These are phyloP conservation scores for Rhinoraja longicauda DNA, from an alignment of 2,797 vertebrate genomes.

Conservation along the genomic window DNA sequence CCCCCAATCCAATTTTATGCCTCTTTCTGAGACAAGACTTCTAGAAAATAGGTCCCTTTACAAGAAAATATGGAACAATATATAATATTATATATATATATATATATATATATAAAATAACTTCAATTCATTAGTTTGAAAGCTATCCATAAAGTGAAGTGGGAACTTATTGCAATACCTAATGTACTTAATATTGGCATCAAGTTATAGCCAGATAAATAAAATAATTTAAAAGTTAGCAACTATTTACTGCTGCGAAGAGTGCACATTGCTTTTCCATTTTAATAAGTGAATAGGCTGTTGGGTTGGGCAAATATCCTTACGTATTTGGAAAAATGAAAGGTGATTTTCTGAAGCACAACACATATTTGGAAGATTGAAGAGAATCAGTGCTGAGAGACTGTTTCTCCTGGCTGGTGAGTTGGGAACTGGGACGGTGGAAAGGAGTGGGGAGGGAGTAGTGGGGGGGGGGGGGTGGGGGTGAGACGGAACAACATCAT, in stretches of 20 bases:
- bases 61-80: neutral
- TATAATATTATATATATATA: neutral
- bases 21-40: neutral
- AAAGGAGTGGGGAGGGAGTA: too few relatives aligned
- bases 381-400: too few relatives aligned
- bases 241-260: neutral
- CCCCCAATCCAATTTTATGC: neutral
- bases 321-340: too few relatives aligned
- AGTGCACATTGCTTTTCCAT: neutral
- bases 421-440: too few relatives aligned
- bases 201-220: neutral
- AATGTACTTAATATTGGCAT: neutral
- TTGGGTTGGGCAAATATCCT: too few relatives aligned
- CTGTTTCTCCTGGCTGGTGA: too few relatives aligned
- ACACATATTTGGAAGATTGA: too few relatives aligned
- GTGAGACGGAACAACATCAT: too few relatives aligned
- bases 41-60: neutral
- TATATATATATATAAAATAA: neutral
- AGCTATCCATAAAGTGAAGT: neutral
- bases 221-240: neutral
- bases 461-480: neutral
- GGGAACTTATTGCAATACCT: neutral
- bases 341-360: too few relatives aligned
- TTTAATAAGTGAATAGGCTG: neutral
- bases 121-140: neutral